Evolutionary conservation across 2,797 vertebrate species (phyloP).

Genomic region (Enteromius treurensis): DNA sequence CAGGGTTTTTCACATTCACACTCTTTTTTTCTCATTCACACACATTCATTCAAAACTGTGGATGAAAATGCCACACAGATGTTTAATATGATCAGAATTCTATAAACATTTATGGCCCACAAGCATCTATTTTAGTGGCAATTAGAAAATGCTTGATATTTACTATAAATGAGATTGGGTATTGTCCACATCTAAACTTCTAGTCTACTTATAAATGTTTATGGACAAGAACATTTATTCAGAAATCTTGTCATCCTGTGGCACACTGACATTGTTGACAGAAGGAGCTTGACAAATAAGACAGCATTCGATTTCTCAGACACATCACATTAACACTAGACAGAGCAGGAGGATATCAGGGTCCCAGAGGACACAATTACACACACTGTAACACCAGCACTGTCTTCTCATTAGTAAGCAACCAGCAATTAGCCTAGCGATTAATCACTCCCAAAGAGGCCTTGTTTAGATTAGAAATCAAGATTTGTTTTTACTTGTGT

Average conservation of each 20-base stretch:
- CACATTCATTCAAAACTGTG: conserved; percentile 2
- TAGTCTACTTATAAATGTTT: neutral
- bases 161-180: neutral
- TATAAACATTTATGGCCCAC: neutral
- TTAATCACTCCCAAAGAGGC: conserved; percentile 45
- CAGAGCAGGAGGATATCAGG: conserved; percentile 7
- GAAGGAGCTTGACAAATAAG: conserved; percentile 25
- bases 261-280: neutral
- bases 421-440: conserved; percentile 31
- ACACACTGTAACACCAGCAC: conserved; percentile 32
- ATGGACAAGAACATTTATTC: neutral
- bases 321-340: conserved; percentile 22
- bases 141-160: neutral
- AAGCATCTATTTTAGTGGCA: neutral
- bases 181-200: neutral
- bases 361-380: conserved; percentile 46
- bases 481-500: conserved; percentile 33
- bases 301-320: conserved; percentile 35
- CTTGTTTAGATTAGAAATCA: conserved; percentile 34
- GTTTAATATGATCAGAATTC: conserved; percentile 3
- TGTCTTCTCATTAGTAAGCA: conserved; percentile 32
- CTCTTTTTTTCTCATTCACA: conserved; percentile 11
- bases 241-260: neutral
- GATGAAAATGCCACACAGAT: neutral
- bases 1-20: neutral